These are phyloP conservation scores for Muscicapa striata DNA, from an alignment of 2,797 vertebrate genomes.

Conservation along the genomic window DNA sequence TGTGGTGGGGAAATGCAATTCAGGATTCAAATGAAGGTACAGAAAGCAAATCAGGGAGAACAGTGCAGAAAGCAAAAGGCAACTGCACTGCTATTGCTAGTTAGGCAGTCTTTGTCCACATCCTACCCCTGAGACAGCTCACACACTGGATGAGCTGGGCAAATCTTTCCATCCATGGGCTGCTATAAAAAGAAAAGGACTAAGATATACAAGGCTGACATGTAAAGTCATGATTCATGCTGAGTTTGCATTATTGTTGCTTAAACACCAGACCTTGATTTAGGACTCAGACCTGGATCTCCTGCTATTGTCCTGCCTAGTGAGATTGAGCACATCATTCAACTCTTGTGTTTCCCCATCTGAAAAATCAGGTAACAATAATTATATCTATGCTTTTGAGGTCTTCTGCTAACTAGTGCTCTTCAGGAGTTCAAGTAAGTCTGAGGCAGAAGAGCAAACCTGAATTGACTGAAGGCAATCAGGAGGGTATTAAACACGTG, in stretches of 20 bases:
- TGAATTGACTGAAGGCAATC: neutral
- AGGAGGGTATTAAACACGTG: neutral
- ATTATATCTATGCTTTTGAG: accelerated
- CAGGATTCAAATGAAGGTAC: neutral
- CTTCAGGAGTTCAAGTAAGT: neutral
- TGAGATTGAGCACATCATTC: neutral
- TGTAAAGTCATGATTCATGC: neutral
- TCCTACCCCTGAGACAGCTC: neutral
- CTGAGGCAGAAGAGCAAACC: neutral
- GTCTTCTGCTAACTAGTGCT: neutral
- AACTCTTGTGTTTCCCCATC: neutral
- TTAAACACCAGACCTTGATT: neutral
- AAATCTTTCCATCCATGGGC: neutral
- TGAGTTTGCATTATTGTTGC: neutral
- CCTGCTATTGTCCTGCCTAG: neutral
- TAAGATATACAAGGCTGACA: neutral
- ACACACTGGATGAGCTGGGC: neutral
- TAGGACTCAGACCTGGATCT: neutral
- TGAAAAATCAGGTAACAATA: neutral
- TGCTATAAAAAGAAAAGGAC: neutral
- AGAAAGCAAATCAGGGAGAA: neutral
- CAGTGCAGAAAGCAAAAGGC: neutral
- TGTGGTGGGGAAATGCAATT: neutral
- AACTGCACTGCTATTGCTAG: neutral
- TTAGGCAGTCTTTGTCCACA: neutral